Conservation (phyloP, 2,113 vertebrate species). For the Dolichotis patagonum region DNA sequence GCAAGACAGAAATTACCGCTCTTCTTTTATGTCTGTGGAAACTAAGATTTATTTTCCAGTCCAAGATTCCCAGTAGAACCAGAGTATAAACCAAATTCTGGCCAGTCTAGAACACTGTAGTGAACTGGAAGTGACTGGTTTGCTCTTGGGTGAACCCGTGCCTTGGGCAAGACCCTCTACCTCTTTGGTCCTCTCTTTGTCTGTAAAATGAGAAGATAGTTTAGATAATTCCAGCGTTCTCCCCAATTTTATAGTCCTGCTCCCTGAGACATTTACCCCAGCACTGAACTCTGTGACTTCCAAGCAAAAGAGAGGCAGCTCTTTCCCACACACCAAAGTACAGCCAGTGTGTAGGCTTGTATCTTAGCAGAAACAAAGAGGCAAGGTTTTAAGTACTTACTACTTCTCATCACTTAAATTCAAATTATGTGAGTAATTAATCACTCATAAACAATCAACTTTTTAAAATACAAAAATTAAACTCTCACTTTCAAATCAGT, state of each 20-base stretch:
- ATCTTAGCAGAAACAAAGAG: background rate
- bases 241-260: background rate
- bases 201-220: background rate
- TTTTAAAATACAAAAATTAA: slow-evolving; percentile 69
- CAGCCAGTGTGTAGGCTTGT: background rate
- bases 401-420: slow-evolving; percentile 45
- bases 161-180: background rate
- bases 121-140: background rate
- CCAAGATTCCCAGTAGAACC: background rate
- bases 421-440: slow-evolving; percentile 68
- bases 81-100: background rate
- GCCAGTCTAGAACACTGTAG: background rate
- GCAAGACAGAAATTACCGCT: slow-evolving; percentile 17
- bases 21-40: background rate
- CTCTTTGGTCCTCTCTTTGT: background rate
- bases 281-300: background rate
- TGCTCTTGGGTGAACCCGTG: background rate
- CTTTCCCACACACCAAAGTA: background rate
- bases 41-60: background rate
- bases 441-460: slow-evolving; percentile 56
- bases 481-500: slow-evolving; percentile 42
- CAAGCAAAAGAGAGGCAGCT: background rate
- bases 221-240: background rate
- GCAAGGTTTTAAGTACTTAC: slow-evolving; percentile 39
- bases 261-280: background rate